Conservation (phyloP, 2,797 vertebrate species). For the Pangasius macronema region DNA sequence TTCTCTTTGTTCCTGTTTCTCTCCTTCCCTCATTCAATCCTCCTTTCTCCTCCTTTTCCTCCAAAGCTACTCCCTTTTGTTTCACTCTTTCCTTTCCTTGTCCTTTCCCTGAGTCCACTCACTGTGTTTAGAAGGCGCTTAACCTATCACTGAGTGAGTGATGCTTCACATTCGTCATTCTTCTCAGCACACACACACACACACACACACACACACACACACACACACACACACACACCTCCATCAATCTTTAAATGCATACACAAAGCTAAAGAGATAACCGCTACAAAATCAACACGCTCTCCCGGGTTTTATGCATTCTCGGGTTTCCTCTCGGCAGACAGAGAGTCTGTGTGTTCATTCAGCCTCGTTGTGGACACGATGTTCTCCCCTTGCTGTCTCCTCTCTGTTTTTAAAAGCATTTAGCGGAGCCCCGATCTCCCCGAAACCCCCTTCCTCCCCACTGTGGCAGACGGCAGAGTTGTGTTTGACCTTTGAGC, state of each 20-base stretch:
- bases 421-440: conserved; percentile 30
- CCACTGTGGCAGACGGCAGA: conserved; percentile 79
- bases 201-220: conserved; percentile 29
- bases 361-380: conserved; percentile 45
- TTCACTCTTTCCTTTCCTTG: conserved; percentile 13
- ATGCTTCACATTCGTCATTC: conserved; percentile 54
- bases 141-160: conserved; percentile 49
- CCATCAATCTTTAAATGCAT: conserved; percentile 36
- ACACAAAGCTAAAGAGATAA: conserved; percentile 43
- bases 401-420: conserved; percentile 54
- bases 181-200: conserved; percentile 28
- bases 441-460: conserved; percentile 54
- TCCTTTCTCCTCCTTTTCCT: background rate
- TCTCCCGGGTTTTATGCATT: conserved; percentile 67
- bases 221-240: conserved; percentile 26
- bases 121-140: conserved; percentile 54
- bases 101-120: conserved; percentile 21
- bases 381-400: conserved; percentile 37
- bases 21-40: background rate
- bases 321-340: conserved; percentile 63
- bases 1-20: background rate
- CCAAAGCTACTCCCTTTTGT: conserved; percentile 31
- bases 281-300: conserved; percentile 71
- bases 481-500: conserved; percentile 87
- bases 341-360: conserved; percentile 51